Base-by-base conservation (phyloP, 1,140 invertebrate genomes). In the Marisa cornuarietis region DNA sequence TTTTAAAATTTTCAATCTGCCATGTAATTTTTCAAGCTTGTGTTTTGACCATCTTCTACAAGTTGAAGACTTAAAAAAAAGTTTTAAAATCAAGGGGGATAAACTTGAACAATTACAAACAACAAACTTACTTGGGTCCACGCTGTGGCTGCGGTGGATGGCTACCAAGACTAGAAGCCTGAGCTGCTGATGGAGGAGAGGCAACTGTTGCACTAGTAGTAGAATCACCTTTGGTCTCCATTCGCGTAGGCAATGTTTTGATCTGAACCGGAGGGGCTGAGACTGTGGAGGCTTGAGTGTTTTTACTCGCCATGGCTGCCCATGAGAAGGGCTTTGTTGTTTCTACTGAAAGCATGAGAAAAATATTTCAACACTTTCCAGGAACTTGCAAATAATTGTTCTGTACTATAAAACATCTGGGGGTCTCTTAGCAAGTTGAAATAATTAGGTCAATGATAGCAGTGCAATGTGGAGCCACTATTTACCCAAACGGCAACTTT, bases 221-320 rank as follows among this genome's bases (percentile, higher is more conserved):
- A 24, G 80, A 65, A 20, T 83, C 79, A 24, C 80, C 63, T 75
- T 85, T 85, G 49, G 63, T 75, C 26, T 80, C 71, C 51, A 72
- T 82, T 62, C 65, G 71, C 31, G 76, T 62, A 18, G 78, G 49
- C 68, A 83, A 79, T 58, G 80, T 42, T 61, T 82, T 69, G 51
- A 71, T 77, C 20, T 51, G 65, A 63, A 78, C 78, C 31, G 84
- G 42, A 66, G 79, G 68, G 22, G 68, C 76, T 24, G 76, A 69
- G 49, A 71, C 76, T 68, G 82, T 61, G 22, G 83, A 72, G 20
- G 80, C 76, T 22, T 76, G 26, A 18, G 88, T 80, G 54, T 87
- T 89, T 78, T 88, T 89, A 75, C 89, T 88, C 24, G 87, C 87
- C 81, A 90, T 65, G 9, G 87, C 86, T 74, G 89, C 89, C 89